Evolutionary conservation across 2,888 invertebrate species (phyloP), one percentile per base, ranked within the genome.

Genomic region (Heliconius erato): DNA sequence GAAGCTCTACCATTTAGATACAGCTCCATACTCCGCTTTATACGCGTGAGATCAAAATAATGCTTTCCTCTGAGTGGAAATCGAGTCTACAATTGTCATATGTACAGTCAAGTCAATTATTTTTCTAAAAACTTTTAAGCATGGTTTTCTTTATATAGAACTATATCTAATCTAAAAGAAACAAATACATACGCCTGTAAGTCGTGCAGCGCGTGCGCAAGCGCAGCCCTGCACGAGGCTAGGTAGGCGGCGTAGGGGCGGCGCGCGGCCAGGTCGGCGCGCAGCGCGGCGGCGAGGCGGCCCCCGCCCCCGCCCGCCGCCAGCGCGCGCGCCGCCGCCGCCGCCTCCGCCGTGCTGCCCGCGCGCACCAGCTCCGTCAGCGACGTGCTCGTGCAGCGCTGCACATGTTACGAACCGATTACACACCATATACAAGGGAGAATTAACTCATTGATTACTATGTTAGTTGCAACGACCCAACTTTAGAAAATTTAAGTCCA

Each of bases 191-290:
- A 93, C 94, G 89, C 86, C 77, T 86, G 79, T 0, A 93, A 88
- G 23, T 91, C 87, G 74, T 91, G 91, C n/a, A 92, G 89, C 0
- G 91, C 88, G 84, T 93, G 92, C 83, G 92, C 90, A 59, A 94
- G 88, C 44, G 92, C 92, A 0, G 94, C 90, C 63, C 95, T 86
- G 84, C 94, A 94, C 23, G 91, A 89, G 49, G 95, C 92, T 0
- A 95, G 91, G 87, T 95, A 95, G 76, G 94, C 91, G 69, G 94
- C 94, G 88, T 95, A 95, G 79, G 95, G 95, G 0, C 95, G 86
- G 54, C 94, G 85, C 74, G 95, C 94, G 28, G 94, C 94, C n/a
- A 95, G 90, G 88, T 95, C 95, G 4, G 94, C 92, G 0, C 94
- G 89, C 87, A 95, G 89, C 4, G 94, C 92, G 26, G 92, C 94